Evolutionary conservation across 2,888 invertebrate species (phyloP), one percentile per base, ranked within the genome.

Genomic region (Agriopis leucophaearia): DNA sequence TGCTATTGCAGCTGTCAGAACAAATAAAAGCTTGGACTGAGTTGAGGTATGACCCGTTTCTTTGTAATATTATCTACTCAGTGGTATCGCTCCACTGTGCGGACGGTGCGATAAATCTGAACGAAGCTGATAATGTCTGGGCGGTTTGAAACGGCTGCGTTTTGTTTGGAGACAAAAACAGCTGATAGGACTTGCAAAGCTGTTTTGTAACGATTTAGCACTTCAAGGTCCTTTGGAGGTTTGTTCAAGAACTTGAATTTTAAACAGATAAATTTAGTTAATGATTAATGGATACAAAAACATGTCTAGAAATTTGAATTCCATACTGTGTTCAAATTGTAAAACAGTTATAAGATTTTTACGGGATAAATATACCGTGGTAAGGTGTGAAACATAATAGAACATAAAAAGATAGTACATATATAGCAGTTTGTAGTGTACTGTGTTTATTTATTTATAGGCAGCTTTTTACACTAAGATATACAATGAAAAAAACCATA

Each of bases 71-170:
- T 45, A 45, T 27, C 18, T 27, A 42, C n/a, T 59, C 50, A 6
- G 42, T 50, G n/a, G n/a, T 27, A 38, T 45, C 64, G 27, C n/a
- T 57, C 64, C 44, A 64, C 47, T 63, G 51, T 56, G 45, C 47
- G 35, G 47, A 52, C 58, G 13, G 51, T 16, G 57, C 60, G 68
- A 71, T 69, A 71, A 71, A 69, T 71, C 71, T 66, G 47, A 45
- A 38, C 45, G 51, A 57, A 68, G 63, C 57, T 69, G 71, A 71
- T 71, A 71, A 69, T 54, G 58, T 59, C 58, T 40, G 47, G 38
- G 12, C 48, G 55, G 45, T 59, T 57, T 59, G 52, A 64, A 64
- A 54, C 47, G 52, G 18, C 64, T 59, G 54, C 64, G 59, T 64
- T 59, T 64, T 64, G 64, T 64, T 64, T 47, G 52, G 35, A 40